phyloP scores from a whole-genome alignment of 2,888 invertebrate genomes.

The Amorpha juglandis region DNA sequence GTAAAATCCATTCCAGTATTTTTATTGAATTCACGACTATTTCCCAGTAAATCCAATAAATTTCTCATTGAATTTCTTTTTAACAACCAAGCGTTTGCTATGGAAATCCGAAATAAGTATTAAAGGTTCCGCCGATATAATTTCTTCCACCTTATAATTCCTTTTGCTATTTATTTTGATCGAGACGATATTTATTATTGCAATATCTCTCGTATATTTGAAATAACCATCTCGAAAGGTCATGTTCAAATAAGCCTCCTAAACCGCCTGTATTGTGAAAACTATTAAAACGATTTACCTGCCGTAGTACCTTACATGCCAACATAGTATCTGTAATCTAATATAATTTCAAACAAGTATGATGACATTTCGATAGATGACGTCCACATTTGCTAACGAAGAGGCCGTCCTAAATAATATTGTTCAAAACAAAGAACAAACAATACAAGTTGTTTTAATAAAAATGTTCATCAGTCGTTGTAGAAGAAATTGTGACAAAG shows the following conservation, averaged over 20 bases:
- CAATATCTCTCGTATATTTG: not conserved
- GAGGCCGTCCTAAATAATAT: not conserved
- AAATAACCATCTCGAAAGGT: not conserved
- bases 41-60: not conserved
- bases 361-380: no score
- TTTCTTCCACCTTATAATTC: not conserved
- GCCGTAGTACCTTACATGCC: no score
- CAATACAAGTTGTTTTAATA: slow-evolving; percentile 23
- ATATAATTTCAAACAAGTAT: no score
- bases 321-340: no score
- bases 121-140: not conserved
- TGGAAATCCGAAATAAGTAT: not conserved
- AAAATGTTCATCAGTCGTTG: slow-evolving; percentile 4
- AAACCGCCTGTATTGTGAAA: no score
- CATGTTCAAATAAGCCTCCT: not conserved
- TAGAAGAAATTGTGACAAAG: slow-evolving; percentile 50
- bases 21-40: not conserved
- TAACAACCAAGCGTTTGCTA: not conserved
- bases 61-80: not conserved
- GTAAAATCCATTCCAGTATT: not conserved
- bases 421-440: not conserved
- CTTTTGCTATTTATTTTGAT: not conserved
- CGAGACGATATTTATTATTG: not conserved
- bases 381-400: no score
- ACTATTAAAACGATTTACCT: no score